Conservation (phyloP, 2,888 invertebrate species). For the Xylota sylvarum region DNA sequence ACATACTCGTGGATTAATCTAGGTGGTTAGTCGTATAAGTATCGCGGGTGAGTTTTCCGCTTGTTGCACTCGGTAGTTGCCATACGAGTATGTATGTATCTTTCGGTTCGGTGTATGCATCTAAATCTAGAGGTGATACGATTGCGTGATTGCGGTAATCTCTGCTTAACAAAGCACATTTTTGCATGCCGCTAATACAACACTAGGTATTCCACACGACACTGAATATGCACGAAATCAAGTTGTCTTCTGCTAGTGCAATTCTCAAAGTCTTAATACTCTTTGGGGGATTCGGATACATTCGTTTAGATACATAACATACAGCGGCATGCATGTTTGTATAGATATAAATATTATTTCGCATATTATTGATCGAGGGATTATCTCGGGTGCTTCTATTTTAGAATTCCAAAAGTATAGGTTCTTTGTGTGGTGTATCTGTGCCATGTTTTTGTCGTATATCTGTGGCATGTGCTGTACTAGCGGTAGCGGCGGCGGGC, state of each 20-base stretch:
- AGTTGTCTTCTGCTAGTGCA: conserved; percentile 5
- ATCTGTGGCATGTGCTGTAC: conserved; percentile 7
- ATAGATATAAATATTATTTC: conserved; percentile 71
- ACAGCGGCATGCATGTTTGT: conserved; percentile 54
- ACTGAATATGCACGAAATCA: conserved; percentile 17
- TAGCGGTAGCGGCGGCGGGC: not conserved
- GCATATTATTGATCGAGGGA: conserved; percentile 79
- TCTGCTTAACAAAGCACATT: conserved; percentile 72
- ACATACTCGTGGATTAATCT: conserved; percentile 53
- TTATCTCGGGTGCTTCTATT: conserved; percentile 78
- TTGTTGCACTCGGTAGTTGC: conserved; percentile 59
- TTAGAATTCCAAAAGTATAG: conserved; percentile 72
- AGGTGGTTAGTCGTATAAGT: conserved; percentile 38
- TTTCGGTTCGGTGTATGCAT: conserved; percentile 32
- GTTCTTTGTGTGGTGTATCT: conserved; percentile 26
- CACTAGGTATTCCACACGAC: conserved; percentile 11
- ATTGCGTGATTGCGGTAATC: conserved; percentile 77
- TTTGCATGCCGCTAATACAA: conserved; percentile 55
- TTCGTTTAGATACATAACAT: conserved; percentile 5
- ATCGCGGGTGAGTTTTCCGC: conserved; percentile 64
- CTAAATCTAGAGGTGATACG: conserved; percentile 60
- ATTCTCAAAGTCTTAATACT: conserved; percentile 63
- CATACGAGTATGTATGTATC: conserved; percentile 23
- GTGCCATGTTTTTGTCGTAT: conserved; percentile 40
- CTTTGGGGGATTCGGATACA: conserved; percentile 33